A percentile compares a stretch with the other conserved stretches of the same genome.
These are phyloP conservation scores for Anas flavirostris DNA, from an alignment of 2,797 vertebrate genomes.

Conservation along the genomic window DNA sequence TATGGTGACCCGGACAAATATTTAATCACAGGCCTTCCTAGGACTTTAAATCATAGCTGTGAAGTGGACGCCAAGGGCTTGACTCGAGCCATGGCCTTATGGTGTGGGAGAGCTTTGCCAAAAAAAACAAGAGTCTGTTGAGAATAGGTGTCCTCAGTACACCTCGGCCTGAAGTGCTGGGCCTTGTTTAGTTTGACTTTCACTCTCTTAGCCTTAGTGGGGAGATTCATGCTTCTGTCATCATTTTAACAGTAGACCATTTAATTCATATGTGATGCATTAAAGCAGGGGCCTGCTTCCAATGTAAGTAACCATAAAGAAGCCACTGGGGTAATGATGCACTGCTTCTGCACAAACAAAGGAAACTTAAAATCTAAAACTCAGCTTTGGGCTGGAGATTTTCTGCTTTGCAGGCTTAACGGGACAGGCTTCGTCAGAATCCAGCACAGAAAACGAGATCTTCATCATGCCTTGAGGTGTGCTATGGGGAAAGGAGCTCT, in stretches of 20 bases:
- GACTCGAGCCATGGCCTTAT: slow-evolving; percentile 13
- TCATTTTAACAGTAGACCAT: slow-evolving; percentile 23
- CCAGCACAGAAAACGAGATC: not conserved
- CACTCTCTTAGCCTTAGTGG: slow-evolving; percentile 15
- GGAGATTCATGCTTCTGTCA: slow-evolving; percentile 53
- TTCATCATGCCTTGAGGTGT: not conserved
- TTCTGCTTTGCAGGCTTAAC: not conserved
- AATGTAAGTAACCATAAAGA: not conserved
- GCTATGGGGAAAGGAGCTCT: not conserved
- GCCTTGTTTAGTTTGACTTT: slow-evolving; percentile 39
- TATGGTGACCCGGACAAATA: slow-evolving; percentile 67
- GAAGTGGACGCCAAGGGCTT: slow-evolving; percentile 51
- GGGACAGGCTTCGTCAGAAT: not conserved
- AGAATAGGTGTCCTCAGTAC: slow-evolving; percentile 64
- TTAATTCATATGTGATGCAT: slow-evolving; percentile 31
- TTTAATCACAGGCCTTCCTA: slow-evolving; percentile 61
- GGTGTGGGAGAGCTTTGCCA: slow-evolving; percentile 26
- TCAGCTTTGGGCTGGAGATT: not conserved
- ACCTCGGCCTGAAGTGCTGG: slow-evolving; percentile 5
- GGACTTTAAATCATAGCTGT: slow-evolving; percentile 51
- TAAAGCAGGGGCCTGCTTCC: slow-evolving; percentile 45
- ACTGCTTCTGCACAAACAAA: not conserved
- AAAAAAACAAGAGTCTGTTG: slow-evolving; percentile 44
- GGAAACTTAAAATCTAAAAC: not conserved
- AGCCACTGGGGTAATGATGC: not conserved